A percentile compares a stretch with the other conserved stretches of the same genome.
phyloP scores from a whole-genome alignment of 2,888 invertebrate genomes.

The Pollenia angustigena region DNA sequence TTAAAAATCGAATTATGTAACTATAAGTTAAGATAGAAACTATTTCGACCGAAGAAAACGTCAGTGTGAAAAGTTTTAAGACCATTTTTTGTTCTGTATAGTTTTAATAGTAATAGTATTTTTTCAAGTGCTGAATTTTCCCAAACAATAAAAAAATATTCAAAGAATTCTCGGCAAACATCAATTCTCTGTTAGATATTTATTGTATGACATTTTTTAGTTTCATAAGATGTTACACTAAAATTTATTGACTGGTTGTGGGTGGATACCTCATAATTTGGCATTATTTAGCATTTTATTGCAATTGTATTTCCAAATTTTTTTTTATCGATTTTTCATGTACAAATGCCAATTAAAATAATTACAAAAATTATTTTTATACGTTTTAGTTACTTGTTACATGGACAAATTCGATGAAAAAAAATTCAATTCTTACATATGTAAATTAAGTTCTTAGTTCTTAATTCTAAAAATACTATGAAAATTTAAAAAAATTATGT shows the following conservation, averaged over 20 bases:
- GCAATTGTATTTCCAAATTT: conserved; percentile 14
- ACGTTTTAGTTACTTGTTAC: conserved; percentile 33
- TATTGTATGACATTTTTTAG: no score
- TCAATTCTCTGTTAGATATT: no score
- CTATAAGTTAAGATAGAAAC: no score
- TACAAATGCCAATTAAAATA: conserved; percentile 57
- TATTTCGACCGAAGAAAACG: no score
- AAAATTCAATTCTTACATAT: neutral
- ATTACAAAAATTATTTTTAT: conserved; percentile 30
- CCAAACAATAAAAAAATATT: no score
- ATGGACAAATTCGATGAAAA: conserved; percentile 29
- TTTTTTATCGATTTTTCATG: conserved; percentile 5
- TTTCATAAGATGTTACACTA: neutral
- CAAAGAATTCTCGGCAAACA: no score
- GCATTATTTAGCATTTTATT: no score
- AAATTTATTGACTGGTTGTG: conserved; percentile 19
- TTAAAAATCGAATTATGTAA: no score
- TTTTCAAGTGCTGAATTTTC: no score
- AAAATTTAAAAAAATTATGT: neutral
- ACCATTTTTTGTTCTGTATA: no score
- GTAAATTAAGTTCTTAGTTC: neutral
- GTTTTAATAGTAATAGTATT: no score
- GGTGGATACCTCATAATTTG: neutral
- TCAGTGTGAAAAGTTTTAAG: no score
- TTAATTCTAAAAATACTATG: neutral